Evolutionary conservation across 1,140 invertebrate genomes (phyloP), one percentile per base, ranked within the genome.

Genomic region (Megalonaias nervosa): DNA sequence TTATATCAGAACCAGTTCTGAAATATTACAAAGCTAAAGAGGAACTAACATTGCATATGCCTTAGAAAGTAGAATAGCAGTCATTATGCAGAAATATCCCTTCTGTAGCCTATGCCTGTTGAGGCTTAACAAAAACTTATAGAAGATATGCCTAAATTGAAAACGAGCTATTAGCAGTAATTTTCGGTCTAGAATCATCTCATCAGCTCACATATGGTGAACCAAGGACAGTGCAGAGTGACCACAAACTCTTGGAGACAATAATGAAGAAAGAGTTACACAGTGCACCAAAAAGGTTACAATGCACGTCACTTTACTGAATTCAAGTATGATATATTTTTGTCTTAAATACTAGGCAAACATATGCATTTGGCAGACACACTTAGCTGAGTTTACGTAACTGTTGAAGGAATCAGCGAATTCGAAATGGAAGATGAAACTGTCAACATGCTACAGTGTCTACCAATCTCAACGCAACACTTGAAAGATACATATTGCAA

Each of bases 321-420:
- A n/a, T n/a, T n/a, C n/a, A n/a, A 78, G 79, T 92, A 90, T 84
- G 85, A 92, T 77, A 82, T 92, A 16, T 55, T 78, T 93, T 5
- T 56, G 61, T 48, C 92, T 91, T 74, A 67, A 81, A 13, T 56
- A 67, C 21, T 85, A 65, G 80, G 77, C 0, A 85, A 87, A 87
- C 90, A 62, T 89, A 93, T 82, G 87, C 87, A 15, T 83, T 91
- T 77, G 89, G 89, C 64, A 80, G 91, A 82, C 82, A 60, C 73
- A 31, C 60, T 80, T 48, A 86, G 83, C 16, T n/a, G 82, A 57
- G 80, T 77, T 72, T 77, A 65, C 61, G 23, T 81, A 57, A 59
- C 64, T 11, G 23, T n/a, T 55, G 21, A 55, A 17, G 5, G 31
- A 4, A 56, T 23, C 16, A 55, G 58, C 48, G 56, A 71, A 17